A percentile compares a stretch with the other conserved stretches of the same genome.
Conservation (phyloP, 2,113 vertebrate species). For the Candoia aspera region DNA sequence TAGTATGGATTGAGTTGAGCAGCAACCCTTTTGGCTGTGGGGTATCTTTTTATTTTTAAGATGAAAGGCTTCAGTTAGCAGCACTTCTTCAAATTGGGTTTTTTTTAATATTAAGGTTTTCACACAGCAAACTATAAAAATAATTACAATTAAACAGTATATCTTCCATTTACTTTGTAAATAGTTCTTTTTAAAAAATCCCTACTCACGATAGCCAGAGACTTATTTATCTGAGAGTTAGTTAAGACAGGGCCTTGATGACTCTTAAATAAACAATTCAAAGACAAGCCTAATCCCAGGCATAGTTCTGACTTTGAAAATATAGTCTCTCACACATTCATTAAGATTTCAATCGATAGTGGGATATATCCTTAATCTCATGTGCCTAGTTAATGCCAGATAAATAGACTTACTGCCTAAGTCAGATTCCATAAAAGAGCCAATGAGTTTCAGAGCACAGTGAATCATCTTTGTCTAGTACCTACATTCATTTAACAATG, state of each 20-base stretch:
- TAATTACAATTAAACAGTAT: neutral
- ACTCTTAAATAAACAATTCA: constrained; percentile 30
- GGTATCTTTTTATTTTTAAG: neutral
- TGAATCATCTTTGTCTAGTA: neutral
- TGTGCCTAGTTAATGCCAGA: constrained; percentile 80
- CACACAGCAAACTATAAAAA: neutral
- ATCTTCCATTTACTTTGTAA: neutral
- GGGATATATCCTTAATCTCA: constrained; percentile 60
- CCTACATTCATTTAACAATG: constrained; percentile 9
- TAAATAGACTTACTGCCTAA: constrained; percentile 64
- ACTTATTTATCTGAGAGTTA: constrained; percentile 8
- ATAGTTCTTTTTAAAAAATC: neutral
- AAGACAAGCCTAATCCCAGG: constrained; percentile 3
- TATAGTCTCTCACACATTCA: constrained; percentile 13
- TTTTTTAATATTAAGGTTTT: neutral
- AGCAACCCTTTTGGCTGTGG: neutral
- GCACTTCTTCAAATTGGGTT: neutral
- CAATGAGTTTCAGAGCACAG: neutral
- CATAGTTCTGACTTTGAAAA: constrained; percentile 15
- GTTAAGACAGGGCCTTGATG: constrained; percentile 18
- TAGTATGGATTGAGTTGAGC: neutral
- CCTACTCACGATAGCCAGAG: neutral
- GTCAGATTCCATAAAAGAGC: constrained; percentile 75
- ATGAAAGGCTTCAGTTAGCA: neutral
- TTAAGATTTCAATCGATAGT: constrained; percentile 58